phyloP scores from a whole-genome alignment of 92 coral and sea anemone species.

The Porites evermanni region DNA sequence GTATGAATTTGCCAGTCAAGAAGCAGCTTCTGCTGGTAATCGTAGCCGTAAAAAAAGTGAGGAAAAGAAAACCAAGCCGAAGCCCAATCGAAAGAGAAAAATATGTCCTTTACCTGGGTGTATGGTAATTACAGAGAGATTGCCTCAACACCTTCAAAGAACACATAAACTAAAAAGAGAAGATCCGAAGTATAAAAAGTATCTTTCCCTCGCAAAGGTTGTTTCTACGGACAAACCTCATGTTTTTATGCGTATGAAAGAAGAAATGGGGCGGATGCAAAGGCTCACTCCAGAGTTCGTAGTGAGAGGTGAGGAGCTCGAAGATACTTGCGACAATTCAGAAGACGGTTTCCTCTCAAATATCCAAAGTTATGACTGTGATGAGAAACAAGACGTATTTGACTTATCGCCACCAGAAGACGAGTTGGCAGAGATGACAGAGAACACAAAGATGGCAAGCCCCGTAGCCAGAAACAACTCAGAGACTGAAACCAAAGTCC shows the following conservation, averaged over 20 bases:
- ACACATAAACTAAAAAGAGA: constrained; percentile 32
- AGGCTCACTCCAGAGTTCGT: not conserved
- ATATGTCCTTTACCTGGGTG: constrained; percentile 29
- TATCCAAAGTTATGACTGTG: not conserved
- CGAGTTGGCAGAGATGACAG: not conserved
- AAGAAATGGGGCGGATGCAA: not conserved
- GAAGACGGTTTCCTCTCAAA: not conserved
- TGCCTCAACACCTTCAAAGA: constrained; percentile 47
- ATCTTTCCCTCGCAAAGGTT: constrained; percentile 21
- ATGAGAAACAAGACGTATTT: not conserved
- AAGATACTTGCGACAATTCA: not conserved
- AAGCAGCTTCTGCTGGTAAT: constrained; percentile 18
- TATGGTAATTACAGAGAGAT: constrained; percentile 27
- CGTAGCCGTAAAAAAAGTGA: constrained; percentile 21
- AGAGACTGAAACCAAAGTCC: constrained; percentile 20
- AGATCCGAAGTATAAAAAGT: constrained; percentile 14
- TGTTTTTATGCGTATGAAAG: not conserved
- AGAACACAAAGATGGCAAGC: not conserved
- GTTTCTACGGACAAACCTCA: not conserved
- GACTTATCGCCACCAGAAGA: constrained; percentile 1
- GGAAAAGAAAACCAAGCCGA: not conserved
- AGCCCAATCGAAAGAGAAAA: constrained; percentile 3
- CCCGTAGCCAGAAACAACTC: constrained; percentile 8
- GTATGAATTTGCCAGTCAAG: constrained; percentile 11
- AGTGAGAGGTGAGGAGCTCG: constrained; percentile 4